Percentiles rank a stretch among this genome's conserved stretches.
These are phyloP conservation scores for Caenorhabditis doughertyi DNA, from an alignment of 2,888 invertebrate genomes.

Conservation along the genomic window DNA sequence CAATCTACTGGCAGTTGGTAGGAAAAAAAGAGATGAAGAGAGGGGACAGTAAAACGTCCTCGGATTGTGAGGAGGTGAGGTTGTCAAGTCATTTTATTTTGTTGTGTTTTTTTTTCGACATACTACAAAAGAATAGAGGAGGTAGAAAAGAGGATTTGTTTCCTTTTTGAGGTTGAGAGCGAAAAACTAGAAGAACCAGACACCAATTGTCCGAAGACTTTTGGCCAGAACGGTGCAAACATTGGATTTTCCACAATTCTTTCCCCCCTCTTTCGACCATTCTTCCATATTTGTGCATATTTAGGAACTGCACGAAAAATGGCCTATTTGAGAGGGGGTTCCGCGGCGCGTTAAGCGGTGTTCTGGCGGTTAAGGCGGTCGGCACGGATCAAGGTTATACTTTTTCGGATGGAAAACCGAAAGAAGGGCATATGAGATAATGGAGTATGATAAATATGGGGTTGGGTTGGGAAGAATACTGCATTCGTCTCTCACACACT, in stretches of 20 bases:
- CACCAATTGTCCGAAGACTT: conserved; percentile 21
- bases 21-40: not conserved
- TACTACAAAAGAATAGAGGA: conserved; percentile 12
- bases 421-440: conserved; percentile 33
- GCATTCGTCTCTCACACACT: no score
- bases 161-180: conserved; percentile 27
- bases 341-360: conserved; percentile 32
- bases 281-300: conserved; percentile 59
- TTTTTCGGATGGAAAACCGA: conserved; percentile 5
- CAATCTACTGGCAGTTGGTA: conserved; percentile 30
- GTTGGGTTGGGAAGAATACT: not conserved
- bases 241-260: conserved; percentile 49
- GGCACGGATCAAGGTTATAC: conserved; percentile 62
- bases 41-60: conserved; percentile 1
- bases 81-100: conserved; percentile 43
- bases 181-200: conserved; percentile 32
- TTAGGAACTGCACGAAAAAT: conserved; percentile 48
- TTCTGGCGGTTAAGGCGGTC: conserved; percentile 41
- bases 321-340: conserved; percentile 12
- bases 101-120: not conserved
- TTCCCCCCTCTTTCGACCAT: not conserved
- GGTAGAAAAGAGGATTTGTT: conserved; percentile 53
- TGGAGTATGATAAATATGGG: conserved; percentile 17
- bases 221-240: conserved; percentile 35
- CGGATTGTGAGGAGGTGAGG: conserved; percentile 25